Conservation (phyloP, 2,797 vertebrate genomes). For the Dermochelys coriacea region DNA sequence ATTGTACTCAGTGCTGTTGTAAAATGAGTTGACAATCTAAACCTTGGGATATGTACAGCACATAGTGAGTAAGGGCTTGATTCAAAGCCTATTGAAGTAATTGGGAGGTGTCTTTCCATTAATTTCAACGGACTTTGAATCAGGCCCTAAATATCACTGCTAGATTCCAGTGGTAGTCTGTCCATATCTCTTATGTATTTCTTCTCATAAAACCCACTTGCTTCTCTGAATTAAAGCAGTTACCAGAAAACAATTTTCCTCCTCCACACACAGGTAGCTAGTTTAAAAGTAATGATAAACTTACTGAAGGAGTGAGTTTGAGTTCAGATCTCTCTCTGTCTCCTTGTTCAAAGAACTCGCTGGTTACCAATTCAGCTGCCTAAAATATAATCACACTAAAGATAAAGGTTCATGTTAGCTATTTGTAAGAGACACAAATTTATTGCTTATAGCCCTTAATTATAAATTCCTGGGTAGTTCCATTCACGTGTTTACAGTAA, state of each 20-base stretch:
- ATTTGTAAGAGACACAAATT: background rate
- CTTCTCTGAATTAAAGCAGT: conserved; percentile 8
- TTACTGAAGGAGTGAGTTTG: conserved; percentile 97
- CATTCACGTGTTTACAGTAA: background rate
- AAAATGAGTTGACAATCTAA: conserved; percentile 15
- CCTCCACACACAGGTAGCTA: background rate
- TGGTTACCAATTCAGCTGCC: conserved; percentile 98
- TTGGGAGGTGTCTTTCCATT: background rate
- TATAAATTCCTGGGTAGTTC: background rate
- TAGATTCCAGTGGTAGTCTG: background rate
- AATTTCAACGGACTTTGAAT: background rate
- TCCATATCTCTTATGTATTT: background rate
- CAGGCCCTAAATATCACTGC: background rate
- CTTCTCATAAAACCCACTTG: background rate
- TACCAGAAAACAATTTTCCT: conserved; percentile 11
- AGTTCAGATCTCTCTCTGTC: conserved; percentile 97
- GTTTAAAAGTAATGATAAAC: conserved; percentile 68
- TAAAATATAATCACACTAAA: conserved; percentile 72
- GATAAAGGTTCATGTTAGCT: conserved; percentile 9
- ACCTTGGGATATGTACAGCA: background rate
- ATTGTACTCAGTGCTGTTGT: background rate
- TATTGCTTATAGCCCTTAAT: conserved; percentile 9
- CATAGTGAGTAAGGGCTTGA: background rate
- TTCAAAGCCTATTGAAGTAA: background rate
- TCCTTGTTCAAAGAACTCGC: conserved; percentile 98